Conservation (phyloP, 2,888 invertebrate genomes). For the Agrilus biguttatus region DNA sequence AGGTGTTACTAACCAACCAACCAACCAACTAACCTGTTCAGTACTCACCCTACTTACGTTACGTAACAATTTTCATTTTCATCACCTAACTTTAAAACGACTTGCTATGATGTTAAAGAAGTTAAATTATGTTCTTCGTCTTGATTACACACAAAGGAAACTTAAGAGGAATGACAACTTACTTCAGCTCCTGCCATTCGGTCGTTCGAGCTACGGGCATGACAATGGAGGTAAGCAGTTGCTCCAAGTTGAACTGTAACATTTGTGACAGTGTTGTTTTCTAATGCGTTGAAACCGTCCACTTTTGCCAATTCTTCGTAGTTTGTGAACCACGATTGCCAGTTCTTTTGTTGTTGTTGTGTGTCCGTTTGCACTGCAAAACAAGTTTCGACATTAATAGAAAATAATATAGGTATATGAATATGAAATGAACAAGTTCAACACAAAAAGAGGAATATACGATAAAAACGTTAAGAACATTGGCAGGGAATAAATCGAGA, state of each 20-base stretch:
- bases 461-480: no score
- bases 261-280: conserved; percentile 64
- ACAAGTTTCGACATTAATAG: no score
- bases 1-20: no score
- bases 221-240: conserved; percentile 67
- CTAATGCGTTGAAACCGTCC: conserved; percentile 32
- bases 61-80: no score
- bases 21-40: no score
- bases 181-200: conserved; percentile 35
- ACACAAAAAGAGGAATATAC: no score
- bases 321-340: conserved; percentile 47
- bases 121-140: not conserved
- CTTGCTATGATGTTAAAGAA: no score
- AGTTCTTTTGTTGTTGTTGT: conserved; percentile 37
- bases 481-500: no score
- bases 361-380: conserved; percentile 16
- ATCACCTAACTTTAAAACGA: no score
- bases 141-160: conserved; percentile 3
- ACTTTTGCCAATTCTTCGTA: conserved; percentile 35
- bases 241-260: conserved; percentile 64
- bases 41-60: no score
- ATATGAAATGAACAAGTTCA: no score
- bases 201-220: conserved; percentile 61
- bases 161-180: conserved; percentile 10
- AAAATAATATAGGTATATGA: no score